Evolutionary conservation across 1,140 invertebrate genomes (phyloP).

Genomic region (Melitaea cinxia): DNA sequence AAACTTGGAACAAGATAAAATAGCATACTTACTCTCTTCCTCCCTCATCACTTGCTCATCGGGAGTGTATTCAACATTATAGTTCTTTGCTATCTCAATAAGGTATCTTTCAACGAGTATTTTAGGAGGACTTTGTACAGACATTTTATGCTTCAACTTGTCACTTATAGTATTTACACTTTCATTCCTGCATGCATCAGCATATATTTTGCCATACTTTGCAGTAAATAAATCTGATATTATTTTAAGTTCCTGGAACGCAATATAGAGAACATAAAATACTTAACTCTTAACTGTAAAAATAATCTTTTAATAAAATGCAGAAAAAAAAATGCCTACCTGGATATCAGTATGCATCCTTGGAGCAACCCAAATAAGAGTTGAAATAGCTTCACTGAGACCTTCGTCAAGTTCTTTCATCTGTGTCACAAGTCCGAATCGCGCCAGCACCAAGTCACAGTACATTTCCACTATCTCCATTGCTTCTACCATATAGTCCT

Average conservation of each 20-base stretch:
- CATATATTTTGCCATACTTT: conserved; percentile 98
- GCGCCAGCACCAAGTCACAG: conserved; percentile 97
- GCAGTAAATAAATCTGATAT: conserved; percentile 94
- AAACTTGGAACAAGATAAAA: too few relatives aligned
- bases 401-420: conserved; percentile 99
- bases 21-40: conserved; percentile 83
- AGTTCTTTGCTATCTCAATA: conserved; percentile 98
- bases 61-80: conserved; percentile 95
- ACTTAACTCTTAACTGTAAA: background rate
- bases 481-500: conserved; percentile 99
- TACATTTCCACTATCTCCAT: conserved; percentile 99
- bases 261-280: conserved; percentile 14
- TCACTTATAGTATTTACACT: conserved; percentile 92
- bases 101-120: conserved; percentile 97
- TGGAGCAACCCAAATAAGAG: conserved; percentile 97
- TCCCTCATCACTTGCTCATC: conserved; percentile 95
- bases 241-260: conserved; percentile 90
- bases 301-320: background rate
- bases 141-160: conserved; percentile 97
- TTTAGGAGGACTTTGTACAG: conserved; percentile 97
- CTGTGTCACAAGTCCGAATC: conserved; percentile 98
- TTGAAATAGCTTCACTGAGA: conserved; percentile 97
- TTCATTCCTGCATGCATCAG: conserved; percentile 90
- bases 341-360: conserved; percentile 91
- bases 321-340: conserved; percentile 49